These are phyloP conservation scores for Premnoplex brunnescens DNA, from an alignment of 2,797 vertebrate species.

Conservation along the genomic window DNA sequence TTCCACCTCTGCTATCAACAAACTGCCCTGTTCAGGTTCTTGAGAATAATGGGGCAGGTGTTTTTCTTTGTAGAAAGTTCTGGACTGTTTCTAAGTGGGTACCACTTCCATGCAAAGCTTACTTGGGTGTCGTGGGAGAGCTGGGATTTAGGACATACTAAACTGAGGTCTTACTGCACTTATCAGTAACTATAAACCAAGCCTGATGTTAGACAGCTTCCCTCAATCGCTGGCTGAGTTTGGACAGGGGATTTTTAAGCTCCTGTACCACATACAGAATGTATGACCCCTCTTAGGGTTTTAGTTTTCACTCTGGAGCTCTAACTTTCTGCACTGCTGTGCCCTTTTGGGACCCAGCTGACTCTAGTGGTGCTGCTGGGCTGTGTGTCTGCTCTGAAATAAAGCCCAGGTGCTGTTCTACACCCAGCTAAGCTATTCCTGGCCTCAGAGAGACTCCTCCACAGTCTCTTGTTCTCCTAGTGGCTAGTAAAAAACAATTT, in stretches of 20 bases:
- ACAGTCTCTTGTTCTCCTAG: not conserved
- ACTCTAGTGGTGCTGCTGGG: not conserved
- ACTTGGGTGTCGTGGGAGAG: accelerated
- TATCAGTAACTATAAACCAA: not conserved
- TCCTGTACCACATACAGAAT: not conserved
- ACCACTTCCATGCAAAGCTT: not conserved
- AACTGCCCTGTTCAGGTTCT: not conserved
- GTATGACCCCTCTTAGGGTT: not conserved
- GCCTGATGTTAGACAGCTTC: not conserved
- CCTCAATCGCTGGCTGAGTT: not conserved
- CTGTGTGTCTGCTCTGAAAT: not conserved
- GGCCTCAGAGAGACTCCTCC: not conserved
- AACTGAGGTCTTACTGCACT: not conserved
- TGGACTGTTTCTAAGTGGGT: not conserved
- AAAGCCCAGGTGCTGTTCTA: not conserved
- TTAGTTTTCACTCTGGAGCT: not conserved
- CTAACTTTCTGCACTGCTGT: not conserved
- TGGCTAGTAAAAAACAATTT: not conserved
- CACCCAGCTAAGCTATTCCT: not conserved
- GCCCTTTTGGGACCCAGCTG: not conserved
- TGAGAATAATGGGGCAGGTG: not conserved
- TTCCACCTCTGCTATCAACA: not conserved
- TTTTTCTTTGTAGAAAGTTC: not conserved
- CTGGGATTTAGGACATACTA: not conserved
- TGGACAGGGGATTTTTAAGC: not conserved